A percentile compares a stretch with the other conserved stretches of the same genome.
Conservation (phyloP, 2,797 vertebrate genomes). For the Syngnathus rostellatus region DNA sequence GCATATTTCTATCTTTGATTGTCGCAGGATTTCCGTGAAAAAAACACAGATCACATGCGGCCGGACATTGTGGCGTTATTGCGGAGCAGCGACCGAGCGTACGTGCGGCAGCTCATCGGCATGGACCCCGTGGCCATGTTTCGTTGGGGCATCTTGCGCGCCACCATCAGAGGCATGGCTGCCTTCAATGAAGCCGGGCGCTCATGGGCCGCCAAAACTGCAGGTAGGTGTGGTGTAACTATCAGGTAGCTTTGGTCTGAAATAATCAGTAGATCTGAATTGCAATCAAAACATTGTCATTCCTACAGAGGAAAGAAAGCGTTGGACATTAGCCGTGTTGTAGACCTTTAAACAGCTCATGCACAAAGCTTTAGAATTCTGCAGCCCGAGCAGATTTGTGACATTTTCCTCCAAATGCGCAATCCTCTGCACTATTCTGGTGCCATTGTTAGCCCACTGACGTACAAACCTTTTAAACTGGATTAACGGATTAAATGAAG, state of each 20-base stretch:
- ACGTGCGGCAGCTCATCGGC: conserved; percentile 87
- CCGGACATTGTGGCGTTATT: conserved; percentile 91
- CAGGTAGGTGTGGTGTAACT: conserved; percentile 57
- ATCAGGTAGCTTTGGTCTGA: neutral
- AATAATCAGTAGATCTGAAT: neutral
- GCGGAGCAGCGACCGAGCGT: conserved; percentile 87
- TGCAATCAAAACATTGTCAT: neutral
- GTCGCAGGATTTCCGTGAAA: conserved; percentile 91
- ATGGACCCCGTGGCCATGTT: conserved; percentile 98
- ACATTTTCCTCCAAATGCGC: conserved; percentile 18
- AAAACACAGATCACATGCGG: conserved; percentile 98
- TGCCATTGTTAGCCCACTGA: conserved; percentile 26
- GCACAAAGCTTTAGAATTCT: conserved; percentile 12
- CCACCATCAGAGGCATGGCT: conserved; percentile 79
- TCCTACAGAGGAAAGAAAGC: neutral
- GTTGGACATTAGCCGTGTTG: neutral
- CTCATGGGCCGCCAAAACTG: conserved; percentile 74
- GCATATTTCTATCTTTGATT: neutral
- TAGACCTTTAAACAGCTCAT: conserved; percentile 3
- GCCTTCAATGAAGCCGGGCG: conserved; percentile 84
- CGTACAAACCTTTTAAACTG: conserved; percentile 27
- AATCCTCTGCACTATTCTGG: conserved; percentile 32
- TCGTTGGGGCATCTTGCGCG: conserved; percentile 90
- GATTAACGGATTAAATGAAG: conserved; percentile 35
- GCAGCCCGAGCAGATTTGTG: conserved; percentile 27